phyloP scores from a whole-genome alignment of 2,113 vertebrate genomes.

The Scatophagus argus region DNA sequence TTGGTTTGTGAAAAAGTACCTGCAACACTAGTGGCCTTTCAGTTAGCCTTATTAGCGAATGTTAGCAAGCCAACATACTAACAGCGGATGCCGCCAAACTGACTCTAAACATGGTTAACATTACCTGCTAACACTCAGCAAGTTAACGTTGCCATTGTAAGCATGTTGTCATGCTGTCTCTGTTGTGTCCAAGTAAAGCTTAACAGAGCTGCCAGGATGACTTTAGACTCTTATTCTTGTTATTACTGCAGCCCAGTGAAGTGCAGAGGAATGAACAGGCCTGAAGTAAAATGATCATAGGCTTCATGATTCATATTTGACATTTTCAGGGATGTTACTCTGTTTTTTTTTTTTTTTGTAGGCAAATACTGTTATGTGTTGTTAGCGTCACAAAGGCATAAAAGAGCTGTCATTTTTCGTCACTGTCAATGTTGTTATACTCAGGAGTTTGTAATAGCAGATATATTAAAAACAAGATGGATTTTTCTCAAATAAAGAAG shows the following conservation, averaged over 20 bases:
- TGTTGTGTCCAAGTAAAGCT: not conserved
- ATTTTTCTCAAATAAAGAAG: not conserved
- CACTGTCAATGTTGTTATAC: constrained; percentile 21
- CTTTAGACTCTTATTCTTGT: constrained; percentile 11
- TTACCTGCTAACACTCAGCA: not conserved
- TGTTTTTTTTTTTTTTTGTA: not conserved
- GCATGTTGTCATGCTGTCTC: not conserved
- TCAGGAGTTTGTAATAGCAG: constrained; percentile 21
- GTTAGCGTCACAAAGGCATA: constrained; percentile 13
- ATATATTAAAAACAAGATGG: constrained; percentile 14
- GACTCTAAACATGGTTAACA: not conserved
- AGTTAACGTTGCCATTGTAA: not conserved
- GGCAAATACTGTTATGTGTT: constrained; percentile 23
- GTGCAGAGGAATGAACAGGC: constrained; percentile 34
- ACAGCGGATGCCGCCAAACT: no score
- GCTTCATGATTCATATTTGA: constrained; percentile 61
- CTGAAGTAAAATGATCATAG: constrained; percentile 46
- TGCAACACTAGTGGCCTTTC: not conserved
- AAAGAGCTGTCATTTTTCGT: constrained; percentile 24
- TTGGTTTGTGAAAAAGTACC: not conserved
- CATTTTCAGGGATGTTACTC: constrained; percentile 57
- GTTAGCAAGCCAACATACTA: not conserved
- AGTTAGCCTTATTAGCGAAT: not conserved
- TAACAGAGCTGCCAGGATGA: constrained; percentile 4
- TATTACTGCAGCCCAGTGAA: constrained; percentile 22